phyloP scores from a whole-genome alignment of 2,113 vertebrate species.

The Seriola rivoliana region DNA sequence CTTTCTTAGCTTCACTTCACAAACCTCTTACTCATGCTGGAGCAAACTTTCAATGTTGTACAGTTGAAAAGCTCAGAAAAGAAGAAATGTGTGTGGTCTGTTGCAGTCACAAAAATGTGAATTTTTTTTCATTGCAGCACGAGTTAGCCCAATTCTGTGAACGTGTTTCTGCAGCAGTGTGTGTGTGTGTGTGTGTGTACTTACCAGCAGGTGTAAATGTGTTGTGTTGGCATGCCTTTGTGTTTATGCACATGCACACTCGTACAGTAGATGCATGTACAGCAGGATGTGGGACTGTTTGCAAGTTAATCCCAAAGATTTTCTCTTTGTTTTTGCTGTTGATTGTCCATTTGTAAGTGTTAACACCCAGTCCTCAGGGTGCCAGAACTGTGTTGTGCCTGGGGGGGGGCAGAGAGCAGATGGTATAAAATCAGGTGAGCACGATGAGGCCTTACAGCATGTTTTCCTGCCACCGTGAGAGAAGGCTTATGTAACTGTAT shows the following conservation, averaged over 20 bases:
- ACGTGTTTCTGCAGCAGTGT: not conserved
- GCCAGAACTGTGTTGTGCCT: conserved; percentile 29
- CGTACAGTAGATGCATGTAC: not conserved
- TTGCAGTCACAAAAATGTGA: not conserved
- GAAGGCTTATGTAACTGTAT: conserved; percentile 54
- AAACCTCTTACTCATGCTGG: conserved; percentile 8
- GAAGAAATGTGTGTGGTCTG: not conserved
- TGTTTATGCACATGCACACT: not conserved
- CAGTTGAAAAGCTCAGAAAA: conserved; percentile 1
- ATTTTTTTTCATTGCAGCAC: not conserved
- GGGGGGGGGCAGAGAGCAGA: conserved; percentile 45
- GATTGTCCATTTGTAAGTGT: conserved; percentile 1
- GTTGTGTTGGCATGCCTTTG: conserved; percentile 4
- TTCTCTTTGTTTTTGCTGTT: not conserved
- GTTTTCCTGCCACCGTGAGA: conserved; percentile 56
- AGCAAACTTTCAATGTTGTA: conserved; percentile 3
- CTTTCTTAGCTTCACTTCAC: conserved; percentile 13
- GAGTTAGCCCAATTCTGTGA: not conserved
- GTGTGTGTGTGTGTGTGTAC: conserved; percentile 20
- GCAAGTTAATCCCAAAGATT: not conserved
- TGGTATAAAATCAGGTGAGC: conserved; percentile 74
- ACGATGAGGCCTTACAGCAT: conserved; percentile 59
- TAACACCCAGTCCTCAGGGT: conserved; percentile 20
- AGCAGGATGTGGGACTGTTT: not conserved
- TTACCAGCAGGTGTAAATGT: conserved; percentile 13